A percentile compares a stretch with the other conserved stretches of the same genome.
Evolutionary conservation across 2,797 vertebrate genomes (phyloP).

Genomic region (Synaphobranchus kaupii): DNA sequence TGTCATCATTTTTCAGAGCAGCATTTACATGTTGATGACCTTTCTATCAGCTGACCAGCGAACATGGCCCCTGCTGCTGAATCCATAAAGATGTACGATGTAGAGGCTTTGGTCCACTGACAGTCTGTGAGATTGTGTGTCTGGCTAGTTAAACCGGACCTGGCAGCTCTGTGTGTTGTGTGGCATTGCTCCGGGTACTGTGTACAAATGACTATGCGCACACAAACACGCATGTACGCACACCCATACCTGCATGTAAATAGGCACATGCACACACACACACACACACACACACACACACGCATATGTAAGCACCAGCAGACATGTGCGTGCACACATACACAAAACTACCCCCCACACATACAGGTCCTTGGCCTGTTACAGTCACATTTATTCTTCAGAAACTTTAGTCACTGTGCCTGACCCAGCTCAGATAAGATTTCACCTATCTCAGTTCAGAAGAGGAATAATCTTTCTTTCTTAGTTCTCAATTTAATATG

Average conservation of each 20-base stretch:
- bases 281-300: not conserved
- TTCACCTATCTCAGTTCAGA: not conserved
- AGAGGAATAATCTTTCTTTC: not conserved
- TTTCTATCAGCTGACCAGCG: conserved; percentile 39
- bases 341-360: not conserved
- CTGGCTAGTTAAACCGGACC: conserved; percentile 16
- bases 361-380: not conserved
- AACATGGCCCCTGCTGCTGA: conserved; percentile 34
- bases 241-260: not conserved
- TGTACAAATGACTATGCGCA: not conserved
- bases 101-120: not conserved
- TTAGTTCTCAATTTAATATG: not conserved
- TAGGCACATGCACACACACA: not conserved
- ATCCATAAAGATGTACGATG: conserved; percentile 43
- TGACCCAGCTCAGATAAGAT: not conserved
- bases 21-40: conserved; percentile 28
- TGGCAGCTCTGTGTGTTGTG: conserved; percentile 23
- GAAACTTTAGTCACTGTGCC: not conserved
- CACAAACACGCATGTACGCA: not conserved
- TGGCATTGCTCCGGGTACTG: not conserved
- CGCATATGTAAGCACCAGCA: not conserved
- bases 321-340: not conserved
- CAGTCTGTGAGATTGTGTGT: conserved; percentile 11
- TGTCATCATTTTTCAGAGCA: conserved; percentile 39
- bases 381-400: not conserved